phyloP scores from a whole-genome alignment of 2,797 vertebrate genomes.

The Agapornis canus region DNA sequence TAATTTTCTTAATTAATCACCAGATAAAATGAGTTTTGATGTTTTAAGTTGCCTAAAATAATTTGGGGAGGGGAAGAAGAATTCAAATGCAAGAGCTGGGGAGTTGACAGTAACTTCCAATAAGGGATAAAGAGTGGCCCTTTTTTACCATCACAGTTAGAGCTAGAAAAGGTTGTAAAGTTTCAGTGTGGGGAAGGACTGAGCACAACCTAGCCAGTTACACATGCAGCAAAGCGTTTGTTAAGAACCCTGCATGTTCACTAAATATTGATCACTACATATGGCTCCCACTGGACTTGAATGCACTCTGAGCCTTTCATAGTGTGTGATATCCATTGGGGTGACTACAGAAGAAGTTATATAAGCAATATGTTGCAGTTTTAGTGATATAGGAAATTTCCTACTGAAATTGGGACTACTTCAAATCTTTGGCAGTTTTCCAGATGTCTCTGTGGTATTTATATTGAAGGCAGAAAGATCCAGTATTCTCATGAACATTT shows the following conservation, averaged over 20 bases:
- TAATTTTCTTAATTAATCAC: neutral
- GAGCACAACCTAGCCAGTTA: neutral
- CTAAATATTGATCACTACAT: fast-evolving
- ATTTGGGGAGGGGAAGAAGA: too few relatives aligned
- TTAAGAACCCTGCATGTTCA: neutral
- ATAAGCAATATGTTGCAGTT: neutral
- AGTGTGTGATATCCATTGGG: neutral
- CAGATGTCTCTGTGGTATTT: neutral
- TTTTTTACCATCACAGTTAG: neutral
- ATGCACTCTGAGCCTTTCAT: neutral
- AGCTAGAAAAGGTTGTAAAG: neutral
- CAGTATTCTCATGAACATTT: neutral
- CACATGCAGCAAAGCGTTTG: neutral
- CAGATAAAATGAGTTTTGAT: neutral
- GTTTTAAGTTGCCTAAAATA: neutral
- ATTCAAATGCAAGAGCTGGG: neutral
- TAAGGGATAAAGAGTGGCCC: neutral
- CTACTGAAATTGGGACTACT: neutral
- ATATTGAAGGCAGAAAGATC: neutral
- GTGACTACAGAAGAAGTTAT: neutral
- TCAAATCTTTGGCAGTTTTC: neutral
- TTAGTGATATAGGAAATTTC: neutral
- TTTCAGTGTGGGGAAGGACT: neutral
- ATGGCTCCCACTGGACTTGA: neutral
- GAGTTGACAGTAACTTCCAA: neutral